Base-by-base conservation (phyloP, 2,888 invertebrate species). In the Meiosimyza decipiens region DNA sequence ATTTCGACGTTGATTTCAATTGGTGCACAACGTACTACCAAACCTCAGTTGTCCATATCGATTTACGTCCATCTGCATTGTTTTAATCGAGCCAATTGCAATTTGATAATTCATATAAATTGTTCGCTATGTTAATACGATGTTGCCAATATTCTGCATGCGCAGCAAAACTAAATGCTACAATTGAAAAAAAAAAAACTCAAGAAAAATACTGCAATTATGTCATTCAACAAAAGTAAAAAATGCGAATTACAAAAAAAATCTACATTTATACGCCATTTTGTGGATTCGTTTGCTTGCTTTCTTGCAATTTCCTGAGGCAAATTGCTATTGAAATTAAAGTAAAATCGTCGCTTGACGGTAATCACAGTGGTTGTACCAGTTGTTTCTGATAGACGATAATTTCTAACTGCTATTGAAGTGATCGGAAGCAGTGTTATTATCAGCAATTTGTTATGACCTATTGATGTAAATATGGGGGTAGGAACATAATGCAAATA, bases 51-150 rank as follows among this genome's bases (percentile, higher is more conserved):
- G 22, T 63, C 49, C 63, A 50, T 66, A 66, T 66, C 66, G 16
- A 28, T 66, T 54, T 33, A 16, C 47, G 18, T 18, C 57, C 59
- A 59, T 69, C 60, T 59, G 9, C 16, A 50, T 18, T 22, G 18
- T 63, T 70, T 52, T 63, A 62, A 70, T 70, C 63, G 70, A 63
- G 59, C 72, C 71, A 74, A 72, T 74, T 72, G 69, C 70, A 54
- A 49, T 67, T 71, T 72, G 74, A 74, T 74, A 74, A 74, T 72
- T 59, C 74, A 74, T 65, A 71, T 68, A 74, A 71, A 74, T 74
- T 68, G 69, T 69, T 69, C 71, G 64, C 69, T 11, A 55, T 57
- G 54, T 50, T 72, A 50, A 13, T n/a, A 0, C 33, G 50, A 49
- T 57, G 13, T 16, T 57, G 33, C 3, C 40, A 7, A 57, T 22